Percentiles rank a stretch among this genome's conserved stretches.
These are phyloP conservation scores for Morone chrysops DNA, from an alignment of 2,113 vertebrate genomes.

Conservation along the genomic window DNA sequence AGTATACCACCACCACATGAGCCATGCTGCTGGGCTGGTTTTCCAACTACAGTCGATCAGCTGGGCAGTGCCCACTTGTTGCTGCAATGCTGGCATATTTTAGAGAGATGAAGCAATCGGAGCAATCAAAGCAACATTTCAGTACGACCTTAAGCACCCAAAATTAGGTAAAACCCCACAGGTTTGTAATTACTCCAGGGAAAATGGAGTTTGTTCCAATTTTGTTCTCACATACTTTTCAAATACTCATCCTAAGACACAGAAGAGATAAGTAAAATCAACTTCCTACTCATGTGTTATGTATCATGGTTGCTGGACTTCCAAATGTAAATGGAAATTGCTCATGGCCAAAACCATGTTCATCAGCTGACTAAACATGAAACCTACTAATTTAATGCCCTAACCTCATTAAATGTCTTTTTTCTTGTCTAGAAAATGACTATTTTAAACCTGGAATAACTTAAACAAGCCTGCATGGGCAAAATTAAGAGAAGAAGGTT, in stretches of 20 bases:
- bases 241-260: background rate
- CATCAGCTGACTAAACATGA: background rate
- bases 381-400: background rate
- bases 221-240: background rate
- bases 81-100: conserved; percentile 3
- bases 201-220: background rate
- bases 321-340: background rate
- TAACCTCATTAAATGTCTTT: background rate
- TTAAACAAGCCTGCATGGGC: background rate
- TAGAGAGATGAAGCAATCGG: conserved; percentile 11
- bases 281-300: background rate
- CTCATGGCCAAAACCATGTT: background rate
- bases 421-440: background rate
- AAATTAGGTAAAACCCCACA: background rate
- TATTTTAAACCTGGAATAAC: background rate
- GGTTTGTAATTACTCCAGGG: conserved; percentile 2
- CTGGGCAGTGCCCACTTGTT: conserved; percentile 45
- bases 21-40: conserved; percentile 14
- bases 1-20: conserved; percentile 42
- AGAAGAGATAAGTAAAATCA: conserved; percentile 1
- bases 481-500: background rate
- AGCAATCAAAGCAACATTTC: conserved; percentile 14
- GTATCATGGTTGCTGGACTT: conserved; percentile 1
- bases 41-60: conserved; percentile 7
- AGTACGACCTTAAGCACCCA: background rate